phyloP scores from a whole-genome alignment of 2,888 invertebrate genomes.

The Eledona agricola region DNA sequence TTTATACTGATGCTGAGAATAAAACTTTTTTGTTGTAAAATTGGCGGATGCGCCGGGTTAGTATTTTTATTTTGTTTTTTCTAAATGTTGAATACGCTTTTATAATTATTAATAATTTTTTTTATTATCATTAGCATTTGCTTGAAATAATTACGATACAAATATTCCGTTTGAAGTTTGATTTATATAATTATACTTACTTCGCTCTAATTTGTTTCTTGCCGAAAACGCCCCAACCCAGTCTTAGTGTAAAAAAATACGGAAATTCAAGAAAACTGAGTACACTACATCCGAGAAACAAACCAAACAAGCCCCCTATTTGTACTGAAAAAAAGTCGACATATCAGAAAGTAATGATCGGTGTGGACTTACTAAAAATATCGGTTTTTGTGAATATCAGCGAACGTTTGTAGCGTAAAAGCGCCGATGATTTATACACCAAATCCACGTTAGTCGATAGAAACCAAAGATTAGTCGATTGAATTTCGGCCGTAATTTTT shows the following conservation, averaged over 20 bases:
- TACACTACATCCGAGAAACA: slow-evolving; percentile 63
- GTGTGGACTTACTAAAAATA: slow-evolving; percentile 56
- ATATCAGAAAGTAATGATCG: slow-evolving; percentile 3
- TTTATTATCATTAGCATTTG: too few species aligned
- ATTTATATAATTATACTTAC: neutral
- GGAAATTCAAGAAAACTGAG: slow-evolving; percentile 50
- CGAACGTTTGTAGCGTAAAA: slow-evolving; percentile 52
- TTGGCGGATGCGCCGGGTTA: too few species aligned
- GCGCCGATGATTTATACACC: slow-evolving; percentile 49
- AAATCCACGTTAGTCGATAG: slow-evolving; percentile 2
- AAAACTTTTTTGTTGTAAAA: too few species aligned
- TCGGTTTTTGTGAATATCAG: slow-evolving; percentile 59
- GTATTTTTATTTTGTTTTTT: too few species aligned
- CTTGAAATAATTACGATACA: too few species aligned
- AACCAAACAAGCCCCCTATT: slow-evolving; percentile 63
- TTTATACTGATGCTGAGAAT: too few species aligned
- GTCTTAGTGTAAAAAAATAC: slow-evolving; percentile 44
- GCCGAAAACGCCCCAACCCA: slow-evolving; percentile 41
- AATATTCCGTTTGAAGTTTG: too few species aligned
- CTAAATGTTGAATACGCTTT: too few species aligned
- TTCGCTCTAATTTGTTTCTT: slow-evolving; percentile 47
- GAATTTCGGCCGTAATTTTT: slow-evolving; percentile 6
- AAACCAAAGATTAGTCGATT: slow-evolving; percentile 6
- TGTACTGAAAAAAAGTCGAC: too few species aligned
- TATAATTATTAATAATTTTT: too few species aligned